A percentile compares a stretch with the other conserved stretches of the same genome.
Conservation (phyloP, 2,113 vertebrate species). For the Nothocercus nigrocapillus region DNA sequence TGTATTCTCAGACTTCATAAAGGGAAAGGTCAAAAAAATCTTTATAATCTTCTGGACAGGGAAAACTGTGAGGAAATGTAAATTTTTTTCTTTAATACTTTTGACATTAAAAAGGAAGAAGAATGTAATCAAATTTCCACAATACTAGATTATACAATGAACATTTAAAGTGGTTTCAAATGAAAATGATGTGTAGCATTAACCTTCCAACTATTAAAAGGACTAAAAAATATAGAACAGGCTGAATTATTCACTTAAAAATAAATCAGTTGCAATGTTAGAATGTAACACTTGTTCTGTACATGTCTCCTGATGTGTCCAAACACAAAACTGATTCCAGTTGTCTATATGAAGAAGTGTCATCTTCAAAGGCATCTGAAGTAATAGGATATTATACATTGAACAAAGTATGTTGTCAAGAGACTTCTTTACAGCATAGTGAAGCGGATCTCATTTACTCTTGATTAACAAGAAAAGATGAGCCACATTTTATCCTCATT, state of each 20-base stretch:
- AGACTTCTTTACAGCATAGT: not conserved
- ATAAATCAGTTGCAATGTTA: not conserved
- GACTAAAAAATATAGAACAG: not conserved
- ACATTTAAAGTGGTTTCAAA: not conserved
- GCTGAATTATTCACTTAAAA: not conserved
- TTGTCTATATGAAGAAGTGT: not conserved
- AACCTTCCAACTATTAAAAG: not conserved
- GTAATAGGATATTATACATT: not conserved
- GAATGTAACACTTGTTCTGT: not conserved
- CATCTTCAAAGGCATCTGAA: not conserved
- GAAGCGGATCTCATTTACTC: not conserved
- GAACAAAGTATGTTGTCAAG: not conserved
- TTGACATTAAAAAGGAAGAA: not conserved
- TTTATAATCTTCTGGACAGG: not conserved
- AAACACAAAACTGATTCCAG: not conserved
- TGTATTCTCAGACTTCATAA: not conserved
- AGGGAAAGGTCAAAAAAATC: not conserved
- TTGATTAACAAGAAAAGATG: not conserved
- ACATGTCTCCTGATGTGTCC: not conserved
- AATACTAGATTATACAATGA: fast-evolving
- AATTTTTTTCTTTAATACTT: not conserved
- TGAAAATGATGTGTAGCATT: not conserved
- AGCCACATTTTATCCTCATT: not conserved
- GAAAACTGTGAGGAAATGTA: not conserved
- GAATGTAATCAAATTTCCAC: not conserved